phyloP scores from a whole-genome alignment of 2,888 invertebrate genomes.

The Pammene fasciana region DNA sequence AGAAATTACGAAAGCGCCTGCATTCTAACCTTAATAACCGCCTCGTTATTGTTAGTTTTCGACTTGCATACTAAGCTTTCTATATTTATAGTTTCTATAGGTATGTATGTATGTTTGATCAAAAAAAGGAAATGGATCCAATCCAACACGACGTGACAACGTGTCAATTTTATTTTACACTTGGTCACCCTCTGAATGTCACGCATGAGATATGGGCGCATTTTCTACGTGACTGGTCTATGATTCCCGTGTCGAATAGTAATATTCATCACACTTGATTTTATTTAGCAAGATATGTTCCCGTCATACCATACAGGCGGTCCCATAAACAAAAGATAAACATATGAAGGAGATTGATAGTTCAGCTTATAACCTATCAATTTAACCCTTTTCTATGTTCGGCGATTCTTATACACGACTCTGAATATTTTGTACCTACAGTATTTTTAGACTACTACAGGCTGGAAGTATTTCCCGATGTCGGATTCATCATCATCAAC shows the following conservation, averaged over 20 bases:
- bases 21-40: too few species aligned
- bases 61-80: too few species aligned
- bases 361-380: slow-evolving; percentile 1
- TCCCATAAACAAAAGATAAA: slow-evolving; percentile 9
- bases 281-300: slow-evolving; percentile 6
- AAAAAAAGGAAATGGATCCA: neutral
- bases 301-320: neutral
- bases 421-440: neutral
- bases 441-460: too few species aligned
- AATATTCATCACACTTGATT: slow-evolving; percentile 17
- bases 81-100: too few species aligned
- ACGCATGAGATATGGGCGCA: slow-evolving; percentile 21
- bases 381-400: slow-evolving; percentile 2
- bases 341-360: slow-evolving; percentile 7
- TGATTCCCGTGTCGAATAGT: slow-evolving; percentile 10
- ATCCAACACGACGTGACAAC: slow-evolving; percentile 11
- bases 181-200: slow-evolving; percentile 24
- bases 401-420: neutral
- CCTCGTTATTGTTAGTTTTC: too few species aligned
- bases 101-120: neutral
- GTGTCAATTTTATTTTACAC: slow-evolving; percentile 38
- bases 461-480: too few species aligned
- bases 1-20: too few species aligned
- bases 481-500: too few species aligned
- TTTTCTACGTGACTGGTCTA: slow-evolving; percentile 33